Percentiles rank a stretch among this genome's conserved stretches.
Evolutionary conservation across 1,140 invertebrate species (phyloP).

Genomic region (Cyphomyrmex costatus): DNA sequence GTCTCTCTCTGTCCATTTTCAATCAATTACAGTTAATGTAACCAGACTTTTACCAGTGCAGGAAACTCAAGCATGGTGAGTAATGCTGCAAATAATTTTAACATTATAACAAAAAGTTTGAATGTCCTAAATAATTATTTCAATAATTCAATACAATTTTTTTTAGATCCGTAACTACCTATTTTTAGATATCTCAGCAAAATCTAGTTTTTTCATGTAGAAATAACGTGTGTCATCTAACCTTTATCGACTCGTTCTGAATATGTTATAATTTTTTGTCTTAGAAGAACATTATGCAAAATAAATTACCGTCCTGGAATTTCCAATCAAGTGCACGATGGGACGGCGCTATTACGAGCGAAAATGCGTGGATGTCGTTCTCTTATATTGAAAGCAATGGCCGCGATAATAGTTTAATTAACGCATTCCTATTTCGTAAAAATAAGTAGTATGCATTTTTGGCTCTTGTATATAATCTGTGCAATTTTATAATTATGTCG

Average conservation of each 20-base stretch:
- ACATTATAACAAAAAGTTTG: no score
- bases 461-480: background rate
- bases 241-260: background rate
- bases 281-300: background rate
- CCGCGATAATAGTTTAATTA: slow-evolving; percentile 20
- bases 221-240: slow-evolving; percentile 9
- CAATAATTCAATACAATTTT: no score
- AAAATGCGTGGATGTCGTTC: background rate
- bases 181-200: no score
- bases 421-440: background rate
- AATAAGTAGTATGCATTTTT: background rate
- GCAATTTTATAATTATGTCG: no score
- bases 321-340: slow-evolving; percentile 18
- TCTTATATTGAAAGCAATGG: background rate
- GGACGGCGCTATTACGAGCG: background rate
- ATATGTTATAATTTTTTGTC: background rate
- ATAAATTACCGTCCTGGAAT: slow-evolving; percentile 15
- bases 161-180: no score
- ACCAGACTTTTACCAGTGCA: no score
- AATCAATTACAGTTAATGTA: no score
- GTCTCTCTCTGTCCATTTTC: no score
- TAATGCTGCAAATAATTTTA: no score
- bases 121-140: no score
- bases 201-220: no score
- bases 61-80: no score